phyloP scores from a whole-genome alignment of 2,888 invertebrate genomes.

The Agrochola lychnidis region DNA sequence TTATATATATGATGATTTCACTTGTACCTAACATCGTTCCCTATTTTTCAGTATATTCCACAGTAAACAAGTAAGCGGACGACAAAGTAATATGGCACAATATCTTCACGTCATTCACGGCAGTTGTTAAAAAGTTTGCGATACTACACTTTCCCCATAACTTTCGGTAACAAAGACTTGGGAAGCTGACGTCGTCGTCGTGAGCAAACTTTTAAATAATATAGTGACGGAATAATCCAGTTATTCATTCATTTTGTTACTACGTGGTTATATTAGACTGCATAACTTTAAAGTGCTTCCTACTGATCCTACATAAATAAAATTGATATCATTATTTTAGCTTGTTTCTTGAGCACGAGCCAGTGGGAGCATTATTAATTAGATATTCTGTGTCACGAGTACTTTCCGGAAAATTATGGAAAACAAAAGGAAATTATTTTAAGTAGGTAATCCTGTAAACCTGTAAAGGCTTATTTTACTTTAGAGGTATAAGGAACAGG shows the following conservation, averaged over 20 bases:
- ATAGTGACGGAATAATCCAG: slow-evolving; percentile 34
- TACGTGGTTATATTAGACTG: slow-evolving; percentile 14
- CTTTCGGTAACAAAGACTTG: slow-evolving; percentile 43
- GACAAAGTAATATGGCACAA: slow-evolving; percentile 8
- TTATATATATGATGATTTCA: too few species aligned
- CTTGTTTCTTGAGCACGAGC: slow-evolving; percentile 10
- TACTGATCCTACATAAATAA: slow-evolving; percentile 3
- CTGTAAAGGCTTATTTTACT: too few species aligned
- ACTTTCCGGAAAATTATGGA: background rate
- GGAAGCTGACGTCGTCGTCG: slow-evolving; percentile 13
- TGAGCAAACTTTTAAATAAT: slow-evolving; percentile 51
- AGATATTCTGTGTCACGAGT: background rate
- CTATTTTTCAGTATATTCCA: slow-evolving; percentile 15
- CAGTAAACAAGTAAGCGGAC: slow-evolving; percentile 2
- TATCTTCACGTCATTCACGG: slow-evolving; percentile 30
- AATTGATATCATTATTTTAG: slow-evolving; percentile 14
- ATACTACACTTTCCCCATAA: slow-evolving; percentile 42
- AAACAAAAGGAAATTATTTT: background rate
- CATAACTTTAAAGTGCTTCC: slow-evolving; percentile 14
- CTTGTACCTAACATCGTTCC: background rate
- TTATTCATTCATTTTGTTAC: slow-evolving; percentile 37
- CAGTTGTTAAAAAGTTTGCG: slow-evolving; percentile 46
- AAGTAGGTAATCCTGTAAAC: background rate
- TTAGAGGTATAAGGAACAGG: too few species aligned
- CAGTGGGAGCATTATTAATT: background rate